phyloP scores from a whole-genome alignment of 2,888 invertebrate species.

The Caenorhabditis panamensis region DNA sequence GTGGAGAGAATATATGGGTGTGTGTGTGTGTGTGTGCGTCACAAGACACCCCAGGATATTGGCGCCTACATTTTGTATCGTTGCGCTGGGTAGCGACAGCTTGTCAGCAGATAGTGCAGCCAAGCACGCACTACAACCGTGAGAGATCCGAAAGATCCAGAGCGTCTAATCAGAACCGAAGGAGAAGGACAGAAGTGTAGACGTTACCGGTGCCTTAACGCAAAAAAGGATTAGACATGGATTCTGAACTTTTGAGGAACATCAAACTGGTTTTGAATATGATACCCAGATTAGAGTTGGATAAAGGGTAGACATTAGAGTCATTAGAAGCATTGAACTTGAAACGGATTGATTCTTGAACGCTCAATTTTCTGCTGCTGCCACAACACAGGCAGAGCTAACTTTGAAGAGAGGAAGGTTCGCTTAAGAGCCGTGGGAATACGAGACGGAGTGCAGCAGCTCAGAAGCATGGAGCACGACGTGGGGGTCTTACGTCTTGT shows the following conservation, averaged over 20 bases:
- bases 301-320: neutral
- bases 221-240: neutral
- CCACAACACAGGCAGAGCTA: neutral
- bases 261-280: neutral
- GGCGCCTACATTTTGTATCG: constrained; percentile 42
- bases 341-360: constrained; percentile 1
- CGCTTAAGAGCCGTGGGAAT: neutral
- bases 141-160: no score
- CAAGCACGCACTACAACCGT: constrained; percentile 19
- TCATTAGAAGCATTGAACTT: neutral
- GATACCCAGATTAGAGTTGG: neutral
- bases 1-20: constrained; percentile 45
- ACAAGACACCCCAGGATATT: constrained; percentile 33
- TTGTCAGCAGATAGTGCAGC: constrained; percentile 24
- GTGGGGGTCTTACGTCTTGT: constrained; percentile 2
- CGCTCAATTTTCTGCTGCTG: neutral
- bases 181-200: neutral
- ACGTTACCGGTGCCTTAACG: neutral
- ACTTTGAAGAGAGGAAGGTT: constrained; percentile 2
- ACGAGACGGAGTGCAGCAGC: no score
- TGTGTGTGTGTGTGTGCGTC: constrained; percentile 39
- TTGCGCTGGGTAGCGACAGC: neutral
- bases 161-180: neutral
- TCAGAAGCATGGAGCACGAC: neutral
- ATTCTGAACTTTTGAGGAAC: neutral